Evolutionary conservation across 2,888 invertebrate genomes (phyloP).

Genomic region (Cosmia trapezina): DNA sequence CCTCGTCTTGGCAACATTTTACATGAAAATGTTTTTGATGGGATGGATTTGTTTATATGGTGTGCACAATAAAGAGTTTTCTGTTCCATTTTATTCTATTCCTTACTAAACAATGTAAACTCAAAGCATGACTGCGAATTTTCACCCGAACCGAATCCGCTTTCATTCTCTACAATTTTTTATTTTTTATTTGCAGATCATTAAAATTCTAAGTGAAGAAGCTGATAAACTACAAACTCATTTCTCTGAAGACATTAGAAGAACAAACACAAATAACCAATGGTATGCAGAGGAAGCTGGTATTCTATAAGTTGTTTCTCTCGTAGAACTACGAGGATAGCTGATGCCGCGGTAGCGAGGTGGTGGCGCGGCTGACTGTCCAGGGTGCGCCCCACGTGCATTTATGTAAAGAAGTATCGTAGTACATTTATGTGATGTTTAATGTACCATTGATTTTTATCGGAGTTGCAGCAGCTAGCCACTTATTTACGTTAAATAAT

Average conservation of each 20-base stretch:
- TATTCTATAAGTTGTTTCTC: not conserved
- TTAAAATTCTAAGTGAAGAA: not conserved
- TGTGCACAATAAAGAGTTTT: no score
- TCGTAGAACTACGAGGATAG: not conserved
- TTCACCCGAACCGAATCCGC: not conserved
- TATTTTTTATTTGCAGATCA: not conserved
- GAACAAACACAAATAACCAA: not conserved
- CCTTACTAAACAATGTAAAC: no score
- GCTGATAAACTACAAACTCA: not conserved
- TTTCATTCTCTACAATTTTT: not conserved
- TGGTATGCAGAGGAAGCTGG: not conserved
- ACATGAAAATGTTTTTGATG: no score
- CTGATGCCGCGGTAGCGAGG: not conserved
- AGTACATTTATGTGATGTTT: not conserved
- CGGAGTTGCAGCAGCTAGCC: not conserved
- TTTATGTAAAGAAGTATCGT: not conserved
- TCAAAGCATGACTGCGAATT: no score
- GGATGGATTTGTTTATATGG: no score
- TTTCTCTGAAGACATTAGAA: not conserved
- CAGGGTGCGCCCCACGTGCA: not conserved
- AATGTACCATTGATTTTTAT: not conserved
- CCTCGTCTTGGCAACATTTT: no score
- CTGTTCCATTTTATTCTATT: no score
- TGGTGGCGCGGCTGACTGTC: not conserved
- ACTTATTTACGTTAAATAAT: not conserved